These are phyloP conservation scores for Balearica regulorum DNA, from an alignment of 2,797 vertebrate species.

Conservation along the genomic window DNA sequence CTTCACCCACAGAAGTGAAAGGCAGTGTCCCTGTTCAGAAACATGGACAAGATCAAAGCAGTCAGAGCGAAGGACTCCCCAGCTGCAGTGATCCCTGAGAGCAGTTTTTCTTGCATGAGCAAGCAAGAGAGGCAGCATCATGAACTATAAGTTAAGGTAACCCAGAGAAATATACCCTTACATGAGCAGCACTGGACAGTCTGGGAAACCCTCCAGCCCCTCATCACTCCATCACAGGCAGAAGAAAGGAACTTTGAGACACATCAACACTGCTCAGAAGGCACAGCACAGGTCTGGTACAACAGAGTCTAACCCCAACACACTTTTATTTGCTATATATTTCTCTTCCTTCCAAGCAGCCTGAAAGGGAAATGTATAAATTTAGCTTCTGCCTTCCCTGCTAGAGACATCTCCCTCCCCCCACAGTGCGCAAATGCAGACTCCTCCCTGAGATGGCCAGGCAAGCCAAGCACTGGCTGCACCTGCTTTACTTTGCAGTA, in stretches of 20 bases:
- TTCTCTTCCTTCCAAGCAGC: not conserved
- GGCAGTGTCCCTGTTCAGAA: not conserved
- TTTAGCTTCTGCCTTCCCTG: slow-evolving; percentile 7
- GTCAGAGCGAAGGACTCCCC: not conserved
- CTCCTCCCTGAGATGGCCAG: not conserved
- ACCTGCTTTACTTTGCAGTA: not conserved
- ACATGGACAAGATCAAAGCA: not conserved
- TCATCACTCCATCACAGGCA: not conserved
- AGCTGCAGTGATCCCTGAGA: not conserved
- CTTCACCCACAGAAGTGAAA: not conserved
- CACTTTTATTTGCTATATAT: not conserved
- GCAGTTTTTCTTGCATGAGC: not conserved
- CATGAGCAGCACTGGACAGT: not conserved
- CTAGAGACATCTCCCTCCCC: not conserved
- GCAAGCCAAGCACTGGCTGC: not conserved
- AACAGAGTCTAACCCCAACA: not conserved
- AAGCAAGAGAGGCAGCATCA: not conserved
- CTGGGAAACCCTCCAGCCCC: not conserved
- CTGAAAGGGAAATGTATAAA: not conserved
- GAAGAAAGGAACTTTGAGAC: not conserved
- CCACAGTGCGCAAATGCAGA: not conserved
- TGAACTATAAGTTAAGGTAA: not conserved
- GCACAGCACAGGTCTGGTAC: not conserved
- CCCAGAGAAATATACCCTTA: not conserved
- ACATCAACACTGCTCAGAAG: not conserved